Conservation (phyloP, 2,113 vertebrate species). For the Murina feae region DNA sequence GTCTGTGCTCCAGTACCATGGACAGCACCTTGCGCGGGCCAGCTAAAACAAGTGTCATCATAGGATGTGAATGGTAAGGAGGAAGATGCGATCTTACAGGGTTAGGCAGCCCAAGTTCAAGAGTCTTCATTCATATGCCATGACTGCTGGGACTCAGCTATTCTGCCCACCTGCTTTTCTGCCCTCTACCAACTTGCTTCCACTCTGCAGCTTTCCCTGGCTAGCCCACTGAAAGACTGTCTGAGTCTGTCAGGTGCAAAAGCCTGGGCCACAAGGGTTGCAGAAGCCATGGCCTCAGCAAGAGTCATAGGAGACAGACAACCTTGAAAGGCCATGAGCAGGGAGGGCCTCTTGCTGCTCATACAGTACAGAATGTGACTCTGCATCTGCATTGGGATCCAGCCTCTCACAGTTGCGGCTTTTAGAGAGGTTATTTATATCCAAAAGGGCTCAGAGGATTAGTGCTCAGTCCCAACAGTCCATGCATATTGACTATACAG, state of each 20-base stretch:
- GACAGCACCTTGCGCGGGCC: neutral
- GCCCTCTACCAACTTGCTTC: neutral
- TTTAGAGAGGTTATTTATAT: neutral
- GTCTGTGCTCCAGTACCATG: rapidly evolving
- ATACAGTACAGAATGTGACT: neutral
- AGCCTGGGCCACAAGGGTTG: neutral
- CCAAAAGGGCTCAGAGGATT: neutral
- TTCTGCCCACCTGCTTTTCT: neutral
- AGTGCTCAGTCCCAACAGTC: neutral
- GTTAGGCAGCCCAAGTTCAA: neutral
- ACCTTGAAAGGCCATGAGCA: no score
- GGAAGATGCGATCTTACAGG: neutral
- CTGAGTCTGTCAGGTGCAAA: neutral
- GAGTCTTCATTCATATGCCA: neutral
- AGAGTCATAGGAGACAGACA: neutral
- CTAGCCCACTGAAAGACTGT: neutral
- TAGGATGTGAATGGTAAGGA: neutral
- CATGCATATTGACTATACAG: neutral
- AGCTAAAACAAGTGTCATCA: neutral
- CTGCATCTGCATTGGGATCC: neutral
- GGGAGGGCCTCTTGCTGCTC: neutral
- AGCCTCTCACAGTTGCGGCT: neutral
- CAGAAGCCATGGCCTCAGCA: neutral
- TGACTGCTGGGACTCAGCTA: neutral
- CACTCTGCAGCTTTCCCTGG: neutral